phyloP scores from a whole-genome alignment of 2,113 vertebrate genomes.

The Acrocephalus kingi region DNA sequence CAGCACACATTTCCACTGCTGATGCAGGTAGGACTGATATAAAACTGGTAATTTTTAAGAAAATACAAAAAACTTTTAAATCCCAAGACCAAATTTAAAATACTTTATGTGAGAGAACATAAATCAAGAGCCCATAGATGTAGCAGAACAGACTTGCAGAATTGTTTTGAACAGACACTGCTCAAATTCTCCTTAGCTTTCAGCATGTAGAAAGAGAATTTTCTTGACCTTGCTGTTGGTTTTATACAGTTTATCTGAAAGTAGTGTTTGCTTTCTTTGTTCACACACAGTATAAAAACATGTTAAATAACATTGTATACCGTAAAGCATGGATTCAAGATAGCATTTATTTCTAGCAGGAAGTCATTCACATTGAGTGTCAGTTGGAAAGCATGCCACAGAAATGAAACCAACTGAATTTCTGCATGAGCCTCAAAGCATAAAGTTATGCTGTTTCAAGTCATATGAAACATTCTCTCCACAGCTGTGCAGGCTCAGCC shows the following conservation, averaged over 20 bases:
- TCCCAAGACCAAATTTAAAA: neutral
- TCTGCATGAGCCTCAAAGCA: neutral
- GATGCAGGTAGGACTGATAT: neutral
- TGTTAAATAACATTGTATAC: neutral
- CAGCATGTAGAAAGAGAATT: neutral
- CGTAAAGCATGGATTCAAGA: neutral
- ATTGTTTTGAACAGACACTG: neutral
- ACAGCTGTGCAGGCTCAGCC: neutral
- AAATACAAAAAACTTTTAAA: neutral
- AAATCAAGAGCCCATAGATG: neutral
- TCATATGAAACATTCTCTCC: neutral
- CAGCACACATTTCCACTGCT: neutral
- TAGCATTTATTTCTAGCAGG: neutral
- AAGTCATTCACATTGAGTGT: neutral
- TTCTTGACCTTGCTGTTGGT: neutral
- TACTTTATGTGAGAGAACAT: neutral
- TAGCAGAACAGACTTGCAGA: neutral
- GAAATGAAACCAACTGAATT: neutral
- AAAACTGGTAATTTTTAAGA: neutral
- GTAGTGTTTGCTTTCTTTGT: neutral
- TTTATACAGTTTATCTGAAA: neutral
- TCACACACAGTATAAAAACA: neutral
- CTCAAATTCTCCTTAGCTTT: neutral
- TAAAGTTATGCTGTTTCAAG: neutral
- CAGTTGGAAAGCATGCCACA: neutral